Evolutionary conservation across 2,888 invertebrate genomes (phyloP).

Genomic region (Meteorus cinctellus): DNA sequence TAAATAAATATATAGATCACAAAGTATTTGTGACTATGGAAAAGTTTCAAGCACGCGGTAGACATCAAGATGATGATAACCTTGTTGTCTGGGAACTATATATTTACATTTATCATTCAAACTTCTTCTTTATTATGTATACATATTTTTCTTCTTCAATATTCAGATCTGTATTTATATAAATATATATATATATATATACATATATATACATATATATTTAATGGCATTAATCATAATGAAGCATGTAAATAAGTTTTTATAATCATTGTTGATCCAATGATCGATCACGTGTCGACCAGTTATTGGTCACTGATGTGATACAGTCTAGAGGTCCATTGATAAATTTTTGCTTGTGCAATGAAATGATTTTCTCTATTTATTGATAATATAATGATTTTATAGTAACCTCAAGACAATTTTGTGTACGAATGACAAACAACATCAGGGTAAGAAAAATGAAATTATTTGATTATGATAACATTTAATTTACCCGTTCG

Average conservation of each 20-base stretch:
- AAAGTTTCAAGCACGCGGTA: not conserved
- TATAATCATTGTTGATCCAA: constrained; percentile 4
- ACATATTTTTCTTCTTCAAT: not conserved
- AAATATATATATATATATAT: not conserved
- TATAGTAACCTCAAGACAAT: no score
- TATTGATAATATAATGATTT: no score
- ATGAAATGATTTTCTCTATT: no score
- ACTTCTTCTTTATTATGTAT: not conserved
- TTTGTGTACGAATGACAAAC: no score
- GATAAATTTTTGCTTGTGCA: not conserved
- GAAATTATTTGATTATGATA: not conserved
- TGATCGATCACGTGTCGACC: not conserved
- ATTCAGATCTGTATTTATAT: not conserved
- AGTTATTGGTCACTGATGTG: not conserved
- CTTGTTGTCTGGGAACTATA: not conserved
- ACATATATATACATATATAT: not conserved
- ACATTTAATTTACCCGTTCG: not conserved
- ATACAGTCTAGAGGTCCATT: not conserved
- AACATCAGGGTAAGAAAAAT: no score
- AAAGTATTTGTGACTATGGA: not conserved
- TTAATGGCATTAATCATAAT: not conserved
- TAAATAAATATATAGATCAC: not conserved
- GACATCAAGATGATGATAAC: constrained; percentile 8
- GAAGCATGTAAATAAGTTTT: not conserved
- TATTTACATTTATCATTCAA: not conserved